Conservation (phyloP, 2,888 invertebrate genomes). For the Himalopsyche tibetana region DNA sequence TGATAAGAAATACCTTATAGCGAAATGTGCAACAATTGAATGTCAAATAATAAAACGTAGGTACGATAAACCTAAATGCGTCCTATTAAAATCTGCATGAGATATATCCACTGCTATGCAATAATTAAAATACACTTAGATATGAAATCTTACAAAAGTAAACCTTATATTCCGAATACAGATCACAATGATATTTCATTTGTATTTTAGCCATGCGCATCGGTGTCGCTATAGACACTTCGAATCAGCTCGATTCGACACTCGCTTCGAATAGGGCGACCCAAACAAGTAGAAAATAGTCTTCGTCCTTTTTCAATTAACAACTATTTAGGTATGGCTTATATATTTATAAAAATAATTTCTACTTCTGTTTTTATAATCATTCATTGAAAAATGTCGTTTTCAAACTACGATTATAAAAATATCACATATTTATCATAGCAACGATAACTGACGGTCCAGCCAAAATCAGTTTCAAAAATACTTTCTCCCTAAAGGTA, state of each 20-base stretch:
- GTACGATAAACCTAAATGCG: slow-evolving; percentile 54
- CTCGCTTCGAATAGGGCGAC: slow-evolving; percentile 10
- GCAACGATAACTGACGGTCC: slow-evolving; percentile 65
- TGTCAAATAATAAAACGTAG: slow-evolving; percentile 53
- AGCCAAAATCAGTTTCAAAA: slow-evolving; percentile 65
- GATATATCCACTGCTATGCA: slow-evolving; percentile 64
- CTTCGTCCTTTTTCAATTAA: slow-evolving; percentile 59
- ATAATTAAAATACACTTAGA: slow-evolving; percentile 58
- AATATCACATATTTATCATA: slow-evolving; percentile 66
- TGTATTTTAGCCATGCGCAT: slow-evolving; percentile 2
- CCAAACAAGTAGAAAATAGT: slow-evolving; percentile 49
- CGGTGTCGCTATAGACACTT: not conserved
- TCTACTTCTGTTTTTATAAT: slow-evolving; percentile 63
- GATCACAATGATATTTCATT: slow-evolving; percentile 32
- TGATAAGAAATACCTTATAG: slow-evolving; percentile 46
- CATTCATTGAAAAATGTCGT: slow-evolving; percentile 62
- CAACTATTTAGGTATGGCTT: slow-evolving; percentile 61
- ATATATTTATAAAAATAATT: slow-evolving; percentile 66
- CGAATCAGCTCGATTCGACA: not conserved
- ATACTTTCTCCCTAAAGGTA: slow-evolving; percentile 63
- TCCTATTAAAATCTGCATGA: slow-evolving; percentile 43
- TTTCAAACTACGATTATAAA: slow-evolving; percentile 65
- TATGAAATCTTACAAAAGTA: slow-evolving; percentile 63
- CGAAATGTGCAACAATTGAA: slow-evolving; percentile 51
- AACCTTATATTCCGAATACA: slow-evolving; percentile 57